A percentile compares a stretch with the other conserved stretches of the same genome.
These are phyloP conservation scores for Albula goreensis DNA, from an alignment of 2,113 vertebrate species.

Conservation along the genomic window DNA sequence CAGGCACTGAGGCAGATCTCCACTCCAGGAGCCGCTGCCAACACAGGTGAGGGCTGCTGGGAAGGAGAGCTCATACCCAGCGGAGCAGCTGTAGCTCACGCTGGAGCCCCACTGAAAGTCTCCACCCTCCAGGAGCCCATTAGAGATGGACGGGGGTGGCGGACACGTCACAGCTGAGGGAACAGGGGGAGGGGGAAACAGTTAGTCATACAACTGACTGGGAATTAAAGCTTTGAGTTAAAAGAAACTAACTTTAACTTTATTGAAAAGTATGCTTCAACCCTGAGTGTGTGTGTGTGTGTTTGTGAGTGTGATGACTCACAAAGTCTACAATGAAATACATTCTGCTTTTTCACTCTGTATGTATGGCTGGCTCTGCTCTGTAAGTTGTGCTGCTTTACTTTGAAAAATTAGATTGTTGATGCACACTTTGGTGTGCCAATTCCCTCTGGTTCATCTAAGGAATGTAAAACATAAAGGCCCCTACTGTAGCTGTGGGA, in stretches of 20 bases:
- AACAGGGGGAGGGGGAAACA: slow-evolving; percentile 15
- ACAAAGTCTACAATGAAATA: not conserved
- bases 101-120: slow-evolving; percentile 93
- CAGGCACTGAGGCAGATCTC: slow-evolving; percentile 92
- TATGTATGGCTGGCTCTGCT: not conserved
- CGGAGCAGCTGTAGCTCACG: slow-evolving; percentile 90
- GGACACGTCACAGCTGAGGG: slow-evolving; percentile 83
- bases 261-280: not conserved
- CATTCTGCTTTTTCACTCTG: not conserved
- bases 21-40: slow-evolving; percentile 90
- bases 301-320: not conserved
- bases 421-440: no score
- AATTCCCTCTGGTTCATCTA: no score
- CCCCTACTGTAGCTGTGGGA: no score
- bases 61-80: slow-evolving; percentile 95
- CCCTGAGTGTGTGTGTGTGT: not conserved
- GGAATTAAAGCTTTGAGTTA: not conserved
- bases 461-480: no score
- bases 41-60: slow-evolving; percentile 91
- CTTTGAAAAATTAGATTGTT: not conserved
- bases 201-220: not conserved
- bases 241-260: not conserved
- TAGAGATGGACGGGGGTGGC: slow-evolving; percentile 81
- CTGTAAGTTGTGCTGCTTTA: not conserved
- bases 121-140: slow-evolving; percentile 88